phyloP scores from a whole-genome alignment of 2,113 vertebrate species.

The Arenaria interpres region DNA sequence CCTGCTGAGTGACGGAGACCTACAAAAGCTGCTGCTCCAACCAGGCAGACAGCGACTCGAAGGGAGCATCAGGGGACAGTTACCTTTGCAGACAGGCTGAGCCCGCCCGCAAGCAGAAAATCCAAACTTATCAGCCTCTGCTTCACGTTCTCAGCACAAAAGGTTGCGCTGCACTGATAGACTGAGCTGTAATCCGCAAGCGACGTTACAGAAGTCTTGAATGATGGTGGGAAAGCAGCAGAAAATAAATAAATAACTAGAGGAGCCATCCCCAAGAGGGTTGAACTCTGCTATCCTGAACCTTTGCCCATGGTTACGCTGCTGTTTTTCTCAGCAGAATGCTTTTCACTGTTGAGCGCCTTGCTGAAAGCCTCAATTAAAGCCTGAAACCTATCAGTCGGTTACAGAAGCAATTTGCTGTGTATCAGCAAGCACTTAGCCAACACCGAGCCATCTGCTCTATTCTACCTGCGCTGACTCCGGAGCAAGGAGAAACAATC shows the following conservation, averaged over 20 bases:
- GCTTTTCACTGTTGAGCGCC: constrained; percentile 1
- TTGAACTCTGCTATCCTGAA: constrained; percentile 53
- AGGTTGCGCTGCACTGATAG: not conserved
- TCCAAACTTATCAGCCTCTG: not conserved
- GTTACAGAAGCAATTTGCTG: constrained; percentile 50
- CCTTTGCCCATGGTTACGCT: constrained; percentile 47
- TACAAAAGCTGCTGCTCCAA: not conserved
- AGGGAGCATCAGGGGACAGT: not conserved
- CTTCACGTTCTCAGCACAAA: not conserved
- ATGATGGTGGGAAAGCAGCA: constrained; percentile 29
- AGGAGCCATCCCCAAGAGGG: constrained; percentile 23
- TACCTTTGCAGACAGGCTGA: not conserved
- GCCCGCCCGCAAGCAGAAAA: not conserved
- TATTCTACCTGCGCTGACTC: not conserved
- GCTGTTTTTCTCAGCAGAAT: constrained; percentile 56
- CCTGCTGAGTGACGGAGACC: not conserved
- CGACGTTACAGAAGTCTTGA: not conserved
- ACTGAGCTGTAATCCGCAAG: not conserved
- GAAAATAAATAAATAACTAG: constrained; percentile 21
- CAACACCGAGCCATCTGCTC: constrained; percentile 46
- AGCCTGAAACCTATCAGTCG: constrained; percentile 52
- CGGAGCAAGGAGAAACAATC: not conserved
- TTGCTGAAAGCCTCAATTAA: constrained; percentile 65
- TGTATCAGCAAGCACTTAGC: constrained; percentile 52
- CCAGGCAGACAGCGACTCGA: not conserved